These are phyloP conservation scores for Rhogogaster chlorosoma DNA, from an alignment of 2,888 invertebrate species.

Conservation along the genomic window DNA sequence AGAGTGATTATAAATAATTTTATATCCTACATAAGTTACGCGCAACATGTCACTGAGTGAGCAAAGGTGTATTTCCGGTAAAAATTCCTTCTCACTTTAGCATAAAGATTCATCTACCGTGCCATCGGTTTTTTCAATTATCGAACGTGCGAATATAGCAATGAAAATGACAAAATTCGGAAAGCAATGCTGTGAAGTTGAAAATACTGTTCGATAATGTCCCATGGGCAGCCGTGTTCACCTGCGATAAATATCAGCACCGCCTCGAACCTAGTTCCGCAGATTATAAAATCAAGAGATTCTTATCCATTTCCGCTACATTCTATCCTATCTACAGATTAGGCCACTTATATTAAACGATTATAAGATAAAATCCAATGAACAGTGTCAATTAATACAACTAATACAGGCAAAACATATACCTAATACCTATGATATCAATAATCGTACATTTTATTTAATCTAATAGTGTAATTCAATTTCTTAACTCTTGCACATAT, in stretches of 20 bases:
- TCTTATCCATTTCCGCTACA: neutral
- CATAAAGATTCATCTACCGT: neutral
- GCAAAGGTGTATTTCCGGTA: neutral
- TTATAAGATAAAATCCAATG: slow-evolving; percentile 2
- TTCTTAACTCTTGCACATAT: neutral
- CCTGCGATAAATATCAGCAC: neutral
- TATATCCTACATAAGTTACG: neutral
- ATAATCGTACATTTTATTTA: neutral
- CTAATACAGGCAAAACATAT: slow-evolving; percentile 2
- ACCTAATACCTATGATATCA: neutral
- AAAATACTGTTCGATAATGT: neutral
- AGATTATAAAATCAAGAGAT: slow-evolving; percentile 25
- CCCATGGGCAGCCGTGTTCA: neutral
- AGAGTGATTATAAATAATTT: neutral
- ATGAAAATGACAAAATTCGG: neutral
- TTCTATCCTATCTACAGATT: neutral
- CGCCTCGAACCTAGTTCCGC: neutral
- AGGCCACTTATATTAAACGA: slow-evolving; percentile 19
- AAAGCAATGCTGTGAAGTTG: neutral
- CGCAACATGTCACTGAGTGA: neutral
- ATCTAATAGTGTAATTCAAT: slow-evolving; percentile 6
- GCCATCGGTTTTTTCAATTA: neutral
- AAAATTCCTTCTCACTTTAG: neutral
- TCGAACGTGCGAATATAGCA: slow-evolving; percentile 2
- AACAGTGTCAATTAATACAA: neutral